A percentile compares a stretch with the other conserved stretches of the same genome.
Conservation (phyloP, 92 coral and sea anemone genomes). For the Porites divaricata region DNA sequence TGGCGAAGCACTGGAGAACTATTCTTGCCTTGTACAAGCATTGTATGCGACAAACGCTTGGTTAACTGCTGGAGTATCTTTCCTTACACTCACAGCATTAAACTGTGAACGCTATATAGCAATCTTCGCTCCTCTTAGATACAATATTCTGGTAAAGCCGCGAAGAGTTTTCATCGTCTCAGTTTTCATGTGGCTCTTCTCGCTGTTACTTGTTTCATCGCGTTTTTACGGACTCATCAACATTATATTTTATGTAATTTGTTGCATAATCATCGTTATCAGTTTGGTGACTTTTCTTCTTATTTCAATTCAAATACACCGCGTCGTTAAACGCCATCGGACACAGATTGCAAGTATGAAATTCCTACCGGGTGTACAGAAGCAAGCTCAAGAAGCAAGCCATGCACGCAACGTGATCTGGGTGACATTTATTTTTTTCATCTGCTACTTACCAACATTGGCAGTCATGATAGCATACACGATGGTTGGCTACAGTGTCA, state of each 20-base stretch:
- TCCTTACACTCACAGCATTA: constrained; percentile 63
- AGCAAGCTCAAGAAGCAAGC: constrained; percentile 21
- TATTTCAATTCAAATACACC: constrained; percentile 50
- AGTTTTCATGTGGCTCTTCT: constrained; percentile 45
- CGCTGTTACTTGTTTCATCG: constrained; percentile 48
- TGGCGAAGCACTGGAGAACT: constrained; percentile 55
- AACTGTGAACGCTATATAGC: constrained; percentile 66
- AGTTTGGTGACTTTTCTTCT: constrained; percentile 45
- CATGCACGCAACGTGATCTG: constrained; percentile 51
- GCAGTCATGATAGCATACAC: constrained; percentile 46
- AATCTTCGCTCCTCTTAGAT: constrained; percentile 59
- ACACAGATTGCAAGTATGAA: constrained; percentile 30
- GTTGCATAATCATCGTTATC: constrained; percentile 37
- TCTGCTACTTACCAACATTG: constrained; percentile 58
- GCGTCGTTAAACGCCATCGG: constrained; percentile 65
- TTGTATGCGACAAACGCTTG: constrained; percentile 66
- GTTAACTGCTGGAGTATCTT: constrained; percentile 66
- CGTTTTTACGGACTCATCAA: constrained; percentile 54
- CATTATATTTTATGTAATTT: constrained; percentile 31
- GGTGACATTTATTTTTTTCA: constrained; percentile 49
- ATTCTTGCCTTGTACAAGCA: constrained; percentile 55
- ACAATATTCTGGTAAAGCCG: constrained; percentile 37
- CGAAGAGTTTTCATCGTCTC: constrained; percentile 38
- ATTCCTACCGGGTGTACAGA: constrained; percentile 21
- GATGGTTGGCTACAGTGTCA: constrained; percentile 49